A percentile compares a stretch with the other conserved stretches of the same genome.
phyloP scores from a whole-genome alignment of 2,113 vertebrate species.

The Irena cyanogastra region DNA sequence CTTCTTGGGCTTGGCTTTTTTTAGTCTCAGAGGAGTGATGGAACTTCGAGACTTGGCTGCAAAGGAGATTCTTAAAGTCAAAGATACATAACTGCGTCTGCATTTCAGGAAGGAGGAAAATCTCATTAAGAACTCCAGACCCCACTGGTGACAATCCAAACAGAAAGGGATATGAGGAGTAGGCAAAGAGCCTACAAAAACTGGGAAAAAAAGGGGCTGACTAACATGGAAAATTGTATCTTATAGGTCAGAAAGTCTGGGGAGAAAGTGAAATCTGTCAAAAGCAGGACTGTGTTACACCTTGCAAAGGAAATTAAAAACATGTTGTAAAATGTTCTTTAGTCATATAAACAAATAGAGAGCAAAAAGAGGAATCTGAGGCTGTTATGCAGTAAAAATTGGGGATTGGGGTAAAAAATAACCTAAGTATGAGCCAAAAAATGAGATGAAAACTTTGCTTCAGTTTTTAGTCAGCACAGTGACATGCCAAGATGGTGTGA shows the following conservation, averaged over 20 bases:
- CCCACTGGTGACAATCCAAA: neutral
- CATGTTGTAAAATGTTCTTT: slow-evolving; percentile 7
- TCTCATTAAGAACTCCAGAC: neutral
- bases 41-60: neutral
- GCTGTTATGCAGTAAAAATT: neutral
- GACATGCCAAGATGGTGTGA: neutral
- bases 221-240: neutral
- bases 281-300: neutral
- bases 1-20: neutral
- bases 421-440: neutral
- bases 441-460: neutral
- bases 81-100: neutral
- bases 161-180: neutral
- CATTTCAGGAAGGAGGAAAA: neutral
- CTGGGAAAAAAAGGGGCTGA: neutral
- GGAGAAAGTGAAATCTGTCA: neutral
- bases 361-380: neutral
- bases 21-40: neutral
- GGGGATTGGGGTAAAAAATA: neutral
- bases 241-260: neutral
- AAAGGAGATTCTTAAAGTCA: neutral
- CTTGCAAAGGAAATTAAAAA: slow-evolving; percentile 52
- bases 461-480: neutral
- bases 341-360: neutral
- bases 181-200: neutral